phyloP scores from a whole-genome alignment of 2,113 vertebrate species.

The Catharus minimus region DNA sequence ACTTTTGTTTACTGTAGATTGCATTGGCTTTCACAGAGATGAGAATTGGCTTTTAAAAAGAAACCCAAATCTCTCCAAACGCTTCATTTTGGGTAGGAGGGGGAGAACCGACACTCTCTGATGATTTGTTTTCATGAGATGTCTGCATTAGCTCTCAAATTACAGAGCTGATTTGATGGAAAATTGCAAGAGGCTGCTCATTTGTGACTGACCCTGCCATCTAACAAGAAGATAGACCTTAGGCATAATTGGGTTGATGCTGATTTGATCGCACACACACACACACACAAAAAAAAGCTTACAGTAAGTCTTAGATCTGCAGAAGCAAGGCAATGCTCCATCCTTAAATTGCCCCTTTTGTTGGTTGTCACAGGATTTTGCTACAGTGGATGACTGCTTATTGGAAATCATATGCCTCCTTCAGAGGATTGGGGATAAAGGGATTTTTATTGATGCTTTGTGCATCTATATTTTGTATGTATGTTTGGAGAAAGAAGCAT shows the following conservation, averaged over 20 bases:
- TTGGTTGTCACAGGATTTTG: not conserved
- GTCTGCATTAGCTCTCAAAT: conserved; percentile 68
- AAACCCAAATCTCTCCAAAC: not conserved
- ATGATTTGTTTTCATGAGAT: conserved; percentile 60
- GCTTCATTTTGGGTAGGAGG: conserved; percentile 22
- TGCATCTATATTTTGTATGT: not conserved
- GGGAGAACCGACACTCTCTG: not conserved
- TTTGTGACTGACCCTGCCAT: conserved; percentile 68
- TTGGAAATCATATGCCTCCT: not conserved
- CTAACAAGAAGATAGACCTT: conserved; percentile 62
- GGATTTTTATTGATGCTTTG: conserved; percentile 1
- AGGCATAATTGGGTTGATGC: conserved; percentile 69
- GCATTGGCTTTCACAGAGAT: conserved; percentile 18
- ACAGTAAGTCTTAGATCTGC: conserved; percentile 52
- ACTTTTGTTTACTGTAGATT: conserved; percentile 37
- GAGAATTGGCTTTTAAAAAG: conserved; percentile 47
- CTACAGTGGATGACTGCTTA: not conserved
- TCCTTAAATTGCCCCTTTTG: conserved; percentile 53
- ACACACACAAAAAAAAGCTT: not conserved
- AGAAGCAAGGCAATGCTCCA: not conserved
- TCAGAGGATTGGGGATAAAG: not conserved
- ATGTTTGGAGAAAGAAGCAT: not conserved
- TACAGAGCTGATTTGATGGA: conserved; percentile 60
- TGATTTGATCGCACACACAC: conserved; percentile 43
- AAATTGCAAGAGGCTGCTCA: conserved; percentile 70